Evolutionary conservation across 1,140 invertebrate species (phyloP), one percentile per base, ranked within the genome.

Genomic region (Leucophenga varia): DNA sequence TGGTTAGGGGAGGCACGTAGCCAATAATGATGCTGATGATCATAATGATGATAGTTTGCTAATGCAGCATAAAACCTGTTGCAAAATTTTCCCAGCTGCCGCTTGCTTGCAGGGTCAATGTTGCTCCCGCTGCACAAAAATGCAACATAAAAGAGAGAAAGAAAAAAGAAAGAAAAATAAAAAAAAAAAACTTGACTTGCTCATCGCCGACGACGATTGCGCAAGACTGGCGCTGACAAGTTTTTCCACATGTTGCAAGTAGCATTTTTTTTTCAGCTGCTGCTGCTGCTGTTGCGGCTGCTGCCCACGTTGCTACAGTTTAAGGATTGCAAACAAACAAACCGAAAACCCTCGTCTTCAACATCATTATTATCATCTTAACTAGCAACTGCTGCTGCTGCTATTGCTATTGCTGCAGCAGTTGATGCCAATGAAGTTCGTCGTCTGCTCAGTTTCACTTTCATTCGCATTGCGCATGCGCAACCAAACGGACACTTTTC

Each of bases 401-500:
- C 35, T 17, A 38, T 55, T 31, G 21, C 47, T 34, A 16, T 40
- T 25, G 25, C 22, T 38, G 28, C 55, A 36, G 30, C 51, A 30
- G 20, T 13, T 32, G 32, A 30, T 36, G 38, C 36, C 52, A 47
- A 48, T 16, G 21, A 21, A 13, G 13, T 34, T 34, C 48, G 21
- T 18, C 22, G 21, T n/a, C 37, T 34, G 48, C 43, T 49, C 55
- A 58, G 60, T 72, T 72, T 72, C 69, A 72, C 69, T 72, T 72
- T 72, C 69, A 72, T 72, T 72, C 57, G 64, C 55, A 57, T 52
- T 52, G 64, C 60, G 64, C 52, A 67, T 60, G 57, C 64, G 64
- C 59, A 60, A 39, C 64, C 54, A 52, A 34, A 52, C 32, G 13
- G 32, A 35, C 32, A 10, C 9, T 34, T 34, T 34, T 34, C 13